Base-by-base conservation (phyloP, 2,797 vertebrate genomes). In the Intellagama lesueurii region DNA sequence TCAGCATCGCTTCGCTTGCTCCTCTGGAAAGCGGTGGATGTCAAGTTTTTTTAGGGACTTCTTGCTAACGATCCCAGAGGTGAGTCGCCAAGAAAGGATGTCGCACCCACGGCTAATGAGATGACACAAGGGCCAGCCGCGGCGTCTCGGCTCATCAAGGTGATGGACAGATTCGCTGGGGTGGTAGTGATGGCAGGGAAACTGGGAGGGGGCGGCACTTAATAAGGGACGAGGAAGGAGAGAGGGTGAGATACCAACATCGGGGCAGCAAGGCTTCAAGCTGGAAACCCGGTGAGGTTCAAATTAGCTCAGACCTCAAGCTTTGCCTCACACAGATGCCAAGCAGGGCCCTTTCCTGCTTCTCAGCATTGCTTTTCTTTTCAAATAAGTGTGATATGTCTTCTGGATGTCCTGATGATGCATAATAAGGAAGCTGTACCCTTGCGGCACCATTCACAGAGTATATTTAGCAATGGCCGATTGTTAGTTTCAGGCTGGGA, bases 161-260 rank as follows among this genome's bases (percentile, higher is more conserved):
- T 0, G 14, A 66, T 6, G 5, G 32, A 30, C 89, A 92, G 49
- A 87, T 87, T 90, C 90, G 90, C 52, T 9, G 93, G 91, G 3
- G 49, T 24, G 47, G 47, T 7, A 14, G 28, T 2, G 0, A 24
- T 16, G 84, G 11, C 69, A 14, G 4, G 7, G 52, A 5, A 81
- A 26, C 7, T 5, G 28, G 9, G 9, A 26, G 26, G 19, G 28
- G 14, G 1, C 2, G 32, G 12, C 35, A 72, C 17, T 60, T 24
- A 30, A 44, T 47, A 60, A 40, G 24, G 22, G 64, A 26, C 35
- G 35, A 40, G 24, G 40, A 7, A 8, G 11, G 1, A 6, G 14
- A 30, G 14, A 14, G 19, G 32, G 9, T 9, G n/a, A 2, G 16
- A 5, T 47, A 17, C 3, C 30, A 73, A 14, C 17, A 2, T 22